Conservation (phyloP, 2,888 invertebrate genomes). For the Archips crataeganus region DNA sequence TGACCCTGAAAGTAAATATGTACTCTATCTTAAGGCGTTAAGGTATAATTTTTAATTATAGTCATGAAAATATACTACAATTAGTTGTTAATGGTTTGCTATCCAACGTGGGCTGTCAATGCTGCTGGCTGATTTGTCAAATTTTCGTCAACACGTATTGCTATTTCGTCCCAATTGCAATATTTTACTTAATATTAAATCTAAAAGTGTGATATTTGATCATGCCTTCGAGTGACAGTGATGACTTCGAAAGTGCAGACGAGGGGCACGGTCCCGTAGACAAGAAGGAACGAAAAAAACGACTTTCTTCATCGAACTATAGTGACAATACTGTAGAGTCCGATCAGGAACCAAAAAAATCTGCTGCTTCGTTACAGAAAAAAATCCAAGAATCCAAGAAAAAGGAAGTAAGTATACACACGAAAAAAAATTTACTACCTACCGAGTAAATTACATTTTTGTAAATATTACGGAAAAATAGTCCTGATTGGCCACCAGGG, state of each 20-base stretch:
- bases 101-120: not conserved
- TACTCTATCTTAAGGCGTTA: not conserved
- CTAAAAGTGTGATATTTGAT: slow-evolving; percentile 22
- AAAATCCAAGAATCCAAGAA: slow-evolving; percentile 44
- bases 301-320: slow-evolving; percentile 74
- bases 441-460: not conserved
- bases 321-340: slow-evolving; percentile 70
- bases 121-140: slow-evolving; percentile 40
- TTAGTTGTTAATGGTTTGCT: not conserved
- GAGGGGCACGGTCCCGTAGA: slow-evolving; percentile 83
- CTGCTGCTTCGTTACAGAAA: slow-evolving; percentile 45
- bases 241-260: slow-evolving; percentile 92
- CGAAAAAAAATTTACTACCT: not conserved
- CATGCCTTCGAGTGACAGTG: slow-evolving; percentile 91
- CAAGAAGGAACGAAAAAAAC: slow-evolving; percentile 70
- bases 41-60: not conserved
- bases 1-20: not conserved
- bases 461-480: not conserved
- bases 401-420: slow-evolving; percentile 45
- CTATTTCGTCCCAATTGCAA: slow-evolving; percentile 11
- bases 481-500: not conserved
- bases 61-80: not conserved
- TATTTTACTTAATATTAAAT: slow-evolving; percentile 37
- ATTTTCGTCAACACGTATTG: slow-evolving; percentile 48
- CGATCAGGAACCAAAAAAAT: slow-evolving; percentile 55